Evolutionary conservation across 2,888 invertebrate genomes (phyloP), one percentile per base, ranked within the genome.

Genomic region (Automeris io): DNA sequence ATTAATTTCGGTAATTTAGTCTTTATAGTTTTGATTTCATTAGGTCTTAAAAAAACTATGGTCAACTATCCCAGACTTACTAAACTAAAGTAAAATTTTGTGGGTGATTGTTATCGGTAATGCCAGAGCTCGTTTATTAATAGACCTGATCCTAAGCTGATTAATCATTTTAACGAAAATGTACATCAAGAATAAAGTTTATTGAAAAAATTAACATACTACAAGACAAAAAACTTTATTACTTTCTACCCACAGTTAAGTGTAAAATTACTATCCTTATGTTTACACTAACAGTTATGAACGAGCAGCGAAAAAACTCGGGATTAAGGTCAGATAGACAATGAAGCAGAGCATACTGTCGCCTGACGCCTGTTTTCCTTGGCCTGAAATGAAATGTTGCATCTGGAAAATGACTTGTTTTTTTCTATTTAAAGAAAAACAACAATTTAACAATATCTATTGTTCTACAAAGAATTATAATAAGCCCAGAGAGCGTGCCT

Each of bases 261-360:
- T 8, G 23, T 9, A 25, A 34, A 12, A 12, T 40, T 26, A 3
- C 7, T 5, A 5, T 8, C 37, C 48, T 57, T 70, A 47, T 62
- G 42, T 61, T 45, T 39, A 22, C 49, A 41, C 23, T 36, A 8
- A 40, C 40, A 40, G 46, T 55, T 65, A 64, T 62, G 70, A 67
- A 61, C 60, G 57, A 63, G 58, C 61, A 58, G 57, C 60, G 13
- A 29, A 67, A 74, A 71, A 74, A 61, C 57, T 55, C 52, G 57
- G 46, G 64, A 75, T 76, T 74, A 76, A 74, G 73, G 74, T 72
- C 73, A 70, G 50, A 61, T 47, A 62, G 60, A 78, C 75, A 76
- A 76, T 73, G 65, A 63, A 51, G 47, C 68, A 49, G 51, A 61
- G 55, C 58, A 57, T 53, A 34, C 47, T 64, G 66, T 59, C 62